phyloP scores from a whole-genome alignment of 2,888 invertebrate species.

The Coelinius sp. region DNA sequence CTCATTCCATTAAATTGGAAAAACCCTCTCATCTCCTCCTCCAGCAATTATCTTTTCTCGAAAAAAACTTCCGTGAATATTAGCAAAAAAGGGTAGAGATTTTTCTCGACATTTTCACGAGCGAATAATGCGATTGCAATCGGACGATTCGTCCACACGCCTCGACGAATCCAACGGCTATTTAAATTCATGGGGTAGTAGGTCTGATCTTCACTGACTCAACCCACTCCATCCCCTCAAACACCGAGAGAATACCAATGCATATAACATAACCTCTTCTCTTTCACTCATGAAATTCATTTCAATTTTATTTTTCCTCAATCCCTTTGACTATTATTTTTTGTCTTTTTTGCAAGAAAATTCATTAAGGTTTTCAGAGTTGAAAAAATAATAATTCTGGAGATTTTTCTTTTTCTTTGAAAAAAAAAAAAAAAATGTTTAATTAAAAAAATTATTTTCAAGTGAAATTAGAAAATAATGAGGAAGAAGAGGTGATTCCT shows the following conservation, averaged over 20 bases:
- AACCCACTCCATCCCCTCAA: slow-evolving; percentile 11
- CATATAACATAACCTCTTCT: slow-evolving; percentile 5
- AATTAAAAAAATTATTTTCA: too few relatives aligned
- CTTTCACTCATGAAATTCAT: not conserved
- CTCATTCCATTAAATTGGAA: not conserved
- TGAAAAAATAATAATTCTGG: too few relatives aligned
- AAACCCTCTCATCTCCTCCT: not conserved
- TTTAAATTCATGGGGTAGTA: slow-evolving; percentile 25
- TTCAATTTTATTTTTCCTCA: slow-evolving; percentile 24
- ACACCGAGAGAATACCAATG: slow-evolving; percentile 7
- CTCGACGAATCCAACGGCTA: slow-evolving; percentile 13
- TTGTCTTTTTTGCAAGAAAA: too few relatives aligned
- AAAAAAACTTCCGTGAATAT: not conserved
- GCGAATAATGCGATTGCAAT: slow-evolving; percentile 15
- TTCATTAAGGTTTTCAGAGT: too few relatives aligned
- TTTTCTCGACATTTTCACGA: slow-evolving; percentile 7
- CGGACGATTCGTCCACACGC: not conserved
- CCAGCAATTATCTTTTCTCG: not conserved
- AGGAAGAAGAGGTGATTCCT: too few relatives aligned
- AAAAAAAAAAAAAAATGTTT: too few relatives aligned
- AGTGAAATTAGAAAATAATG: too few relatives aligned
- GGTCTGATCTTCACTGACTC: not conserved
- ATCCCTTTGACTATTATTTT: slow-evolving; percentile 14
- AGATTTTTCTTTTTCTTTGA: too few relatives aligned
- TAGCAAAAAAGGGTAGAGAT: not conserved